Percentiles rank a stretch among this genome's conserved stretches.
Conservation (phyloP, 2,797 vertebrate species). For the Manis javanica region DNA sequence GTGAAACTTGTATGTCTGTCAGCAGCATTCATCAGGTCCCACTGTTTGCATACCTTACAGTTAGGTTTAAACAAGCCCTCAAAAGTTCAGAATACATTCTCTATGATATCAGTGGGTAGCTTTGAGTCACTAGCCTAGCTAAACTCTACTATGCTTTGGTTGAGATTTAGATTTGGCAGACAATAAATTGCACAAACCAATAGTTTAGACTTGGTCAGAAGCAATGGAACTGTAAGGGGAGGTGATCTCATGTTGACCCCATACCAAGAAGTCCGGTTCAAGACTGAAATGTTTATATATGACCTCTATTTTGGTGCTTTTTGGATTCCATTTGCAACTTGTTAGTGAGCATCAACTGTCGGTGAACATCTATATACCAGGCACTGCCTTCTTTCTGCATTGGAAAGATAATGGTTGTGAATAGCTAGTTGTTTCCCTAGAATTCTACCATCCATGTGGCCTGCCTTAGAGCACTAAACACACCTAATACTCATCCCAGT, state of each 20-base stretch:
- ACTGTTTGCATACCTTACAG: not conserved
- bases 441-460: not conserved
- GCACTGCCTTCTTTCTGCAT: not conserved
- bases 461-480: not conserved
- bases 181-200: not conserved
- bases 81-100: not conserved
- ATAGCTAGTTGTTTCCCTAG: not conserved
- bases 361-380: not conserved
- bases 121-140: not conserved
- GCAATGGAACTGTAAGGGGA: not conserved
- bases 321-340: not conserved
- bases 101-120: slow-evolving; percentile 39
- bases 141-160: not conserved
- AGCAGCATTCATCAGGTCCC: slow-evolving; percentile 43
- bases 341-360: not conserved
- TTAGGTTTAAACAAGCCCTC: slow-evolving; percentile 58
- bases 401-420: not conserved
- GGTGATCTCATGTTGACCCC: not conserved
- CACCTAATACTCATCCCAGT: not conserved
- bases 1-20: slow-evolving; percentile 44
- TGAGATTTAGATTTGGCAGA: not conserved
- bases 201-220: not conserved
- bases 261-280: not conserved
- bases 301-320: not conserved
- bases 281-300: not conserved